Conservation (phyloP, 2,797 vertebrate species). For the Melanotaenia trifasciata region DNA sequence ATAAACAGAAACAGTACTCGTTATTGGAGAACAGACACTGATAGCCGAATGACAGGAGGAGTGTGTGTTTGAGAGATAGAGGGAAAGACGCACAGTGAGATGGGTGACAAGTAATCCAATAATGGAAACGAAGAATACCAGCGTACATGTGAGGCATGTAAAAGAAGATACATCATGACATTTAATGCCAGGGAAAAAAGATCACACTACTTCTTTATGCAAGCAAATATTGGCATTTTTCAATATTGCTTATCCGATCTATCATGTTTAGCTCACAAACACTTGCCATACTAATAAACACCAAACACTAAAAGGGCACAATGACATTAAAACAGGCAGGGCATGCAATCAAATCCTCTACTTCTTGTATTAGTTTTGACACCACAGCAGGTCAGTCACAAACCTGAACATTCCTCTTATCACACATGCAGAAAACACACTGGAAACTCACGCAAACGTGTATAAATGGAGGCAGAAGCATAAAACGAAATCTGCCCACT, state of each 20-base stretch:
- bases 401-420: constrained; percentile 58
- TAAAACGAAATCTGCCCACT: constrained; percentile 39
- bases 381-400: constrained; percentile 45
- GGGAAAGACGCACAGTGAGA: constrained; percentile 70
- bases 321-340: constrained; percentile 54
- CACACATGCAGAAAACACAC: constrained; percentile 55
- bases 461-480: constrained; percentile 58
- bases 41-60: constrained; percentile 68
- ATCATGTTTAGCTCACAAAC: constrained; percentile 71
- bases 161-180: constrained; percentile 83
- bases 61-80: constrained; percentile 51
- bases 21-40: constrained; percentile 79
- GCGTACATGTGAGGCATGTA: constrained; percentile 84
- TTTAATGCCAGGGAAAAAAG: constrained; percentile 80
- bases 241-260: constrained; percentile 79
- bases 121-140: constrained; percentile 83
- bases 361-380: constrained; percentile 20
- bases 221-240: constrained; percentile 82
- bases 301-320: constrained; percentile 56
- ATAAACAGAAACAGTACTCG: constrained; percentile 83
- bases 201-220: constrained; percentile 75
- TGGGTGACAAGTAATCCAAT: constrained; percentile 77
- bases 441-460: constrained; percentile 39
- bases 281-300: constrained; percentile 62
- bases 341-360: constrained; percentile 59